Conservation (phyloP, 1,140 invertebrate species). For the Orussus abietinus region DNA sequence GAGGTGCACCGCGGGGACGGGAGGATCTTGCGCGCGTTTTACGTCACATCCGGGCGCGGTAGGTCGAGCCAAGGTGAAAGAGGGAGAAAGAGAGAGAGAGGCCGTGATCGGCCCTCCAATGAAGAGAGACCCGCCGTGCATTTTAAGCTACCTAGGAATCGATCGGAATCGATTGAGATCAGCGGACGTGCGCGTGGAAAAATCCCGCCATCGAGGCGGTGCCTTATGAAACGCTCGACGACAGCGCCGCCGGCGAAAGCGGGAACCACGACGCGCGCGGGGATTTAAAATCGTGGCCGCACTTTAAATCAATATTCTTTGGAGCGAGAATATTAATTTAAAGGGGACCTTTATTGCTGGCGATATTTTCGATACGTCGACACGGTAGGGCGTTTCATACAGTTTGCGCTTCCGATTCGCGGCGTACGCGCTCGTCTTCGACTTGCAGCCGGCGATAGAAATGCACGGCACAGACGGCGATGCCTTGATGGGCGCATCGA, state of each 20-base stretch:
- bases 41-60: constrained; percentile 37
- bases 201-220: too few relatives aligned
- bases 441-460: not conserved
- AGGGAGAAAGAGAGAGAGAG: too few relatives aligned
- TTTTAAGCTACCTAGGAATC: constrained; percentile 28
- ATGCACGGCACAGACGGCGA: not conserved
- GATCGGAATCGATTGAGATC: not conserved
- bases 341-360: not conserved
- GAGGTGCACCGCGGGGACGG: not conserved
- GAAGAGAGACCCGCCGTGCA: constrained; percentile 32
- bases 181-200: too few relatives aligned
- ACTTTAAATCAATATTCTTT: constrained; percentile 6
- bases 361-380: constrained; percentile 6
- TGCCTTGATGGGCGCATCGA: not conserved
- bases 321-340: not conserved
- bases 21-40: too few relatives aligned
- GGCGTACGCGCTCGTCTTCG: not conserved
- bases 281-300: too few relatives aligned
- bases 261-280: not conserved
- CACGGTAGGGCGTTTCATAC: too few relatives aligned
- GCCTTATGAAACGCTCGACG: too few relatives aligned
- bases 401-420: too few relatives aligned
- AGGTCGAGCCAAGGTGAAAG: constrained; percentile 37
- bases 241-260: too few relatives aligned
- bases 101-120: constrained; percentile 36